Base-by-base conservation (phyloP, 2,888 invertebrate genomes). In the Pristionchus japonicus region DNA sequence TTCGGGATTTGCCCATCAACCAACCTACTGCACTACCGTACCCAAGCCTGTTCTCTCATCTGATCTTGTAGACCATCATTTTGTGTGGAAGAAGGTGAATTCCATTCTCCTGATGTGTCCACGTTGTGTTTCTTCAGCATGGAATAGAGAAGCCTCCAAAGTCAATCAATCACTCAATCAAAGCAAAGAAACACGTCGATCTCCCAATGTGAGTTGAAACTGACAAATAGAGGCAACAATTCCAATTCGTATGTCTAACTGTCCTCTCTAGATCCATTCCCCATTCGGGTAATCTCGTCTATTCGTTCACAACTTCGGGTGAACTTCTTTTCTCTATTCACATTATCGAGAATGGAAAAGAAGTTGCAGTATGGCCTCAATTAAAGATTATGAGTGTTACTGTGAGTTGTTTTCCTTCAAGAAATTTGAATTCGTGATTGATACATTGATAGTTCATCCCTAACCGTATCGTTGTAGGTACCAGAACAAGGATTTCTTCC, bases 321-420 rank as follows among this genome's bases (percentile, higher is more conserved):
- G 93, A 93, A 88, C 49, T 93, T 82, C 89, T 91, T 40, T 93
- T 93, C 88, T 93, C 93, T 87, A 92, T 93, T 47, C 90, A 92
- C 20, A 88, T 88, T 34, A 67, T 88, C 43, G 91, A 90, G 40
- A 88, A 89, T 13, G 91, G 90, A 49, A 90, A 92, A 77, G 91
- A 92, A 87, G 88, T 90, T 27, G 80, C 88, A 34, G 91, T 93
- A 61, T 93, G 92, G 93, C 93, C 93, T n/a, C 23, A 20, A 15
- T 43, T 87, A 9, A 52, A 61, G 61, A n/a, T 86, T n/a, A 57
- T 40, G 31, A 67, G 70, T 37, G 20, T 86, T 7, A 84, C 61
- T 17, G 84, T 84, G 47, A 61, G 57, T 40, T 31, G 15, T 13
- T 20, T 40, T 27, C 37, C 2, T 23, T n/a, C n/a, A 27, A 31